Conservation (phyloP, 2,888 invertebrate genomes). For the Disparrhopalites patrizii region DNA sequence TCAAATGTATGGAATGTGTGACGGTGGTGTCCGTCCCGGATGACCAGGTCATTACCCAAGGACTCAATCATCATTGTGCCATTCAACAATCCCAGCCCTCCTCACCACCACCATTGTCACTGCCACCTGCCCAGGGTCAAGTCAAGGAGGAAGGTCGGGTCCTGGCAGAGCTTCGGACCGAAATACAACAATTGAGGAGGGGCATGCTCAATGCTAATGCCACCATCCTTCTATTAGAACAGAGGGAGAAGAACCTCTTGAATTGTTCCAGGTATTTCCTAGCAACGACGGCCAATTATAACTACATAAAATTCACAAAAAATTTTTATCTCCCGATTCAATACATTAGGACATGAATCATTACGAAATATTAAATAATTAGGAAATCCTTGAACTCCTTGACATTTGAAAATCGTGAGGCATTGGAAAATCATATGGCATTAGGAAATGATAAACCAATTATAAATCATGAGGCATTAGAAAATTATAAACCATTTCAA, state of each 20-base stretch:
- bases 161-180: slow-evolving; percentile 35
- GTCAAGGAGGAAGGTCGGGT: background rate
- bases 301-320: no score
- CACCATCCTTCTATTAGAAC: slow-evolving; percentile 37
- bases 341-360: no score
- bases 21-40: slow-evolving; percentile 48
- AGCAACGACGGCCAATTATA: no score
- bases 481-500: no score
- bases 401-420: no score
- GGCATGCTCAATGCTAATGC: slow-evolving; percentile 38
- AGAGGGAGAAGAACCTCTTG: slow-evolving; percentile 25
- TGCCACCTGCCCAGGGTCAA: background rate
- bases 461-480: no score
- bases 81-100: background rate
- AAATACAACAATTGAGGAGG: slow-evolving; percentile 37
- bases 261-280: slow-evolving; percentile 16
- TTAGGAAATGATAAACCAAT: no score
- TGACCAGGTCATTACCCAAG: slow-evolving; percentile 46
- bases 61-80: slow-evolving; percentile 40
- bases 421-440: no score
- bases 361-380: no score
- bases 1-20: slow-evolving; percentile 46
- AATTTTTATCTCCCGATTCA: no score
- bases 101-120: background rate
- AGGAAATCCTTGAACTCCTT: no score